Percentiles rank a stretch among this genome's conserved stretches.
Evolutionary conservation across 2,113 vertebrate species (phyloP).

Genomic region (Ifrita kowaldi): DNA sequence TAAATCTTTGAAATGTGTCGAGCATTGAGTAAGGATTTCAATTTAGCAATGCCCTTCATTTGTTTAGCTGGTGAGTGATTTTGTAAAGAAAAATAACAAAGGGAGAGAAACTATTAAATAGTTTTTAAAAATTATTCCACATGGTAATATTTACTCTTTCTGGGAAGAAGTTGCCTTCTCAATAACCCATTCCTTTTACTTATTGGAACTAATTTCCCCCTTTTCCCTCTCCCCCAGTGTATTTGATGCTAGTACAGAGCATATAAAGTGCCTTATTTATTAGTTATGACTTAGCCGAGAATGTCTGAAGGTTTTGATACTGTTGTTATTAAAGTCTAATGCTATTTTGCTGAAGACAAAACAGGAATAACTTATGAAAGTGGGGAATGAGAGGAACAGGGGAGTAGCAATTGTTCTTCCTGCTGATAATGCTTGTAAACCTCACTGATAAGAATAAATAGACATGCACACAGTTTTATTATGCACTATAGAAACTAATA

Average conservation of each 20-base stretch:
- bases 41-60: not conserved
- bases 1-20: not conserved
- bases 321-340: not conserved
- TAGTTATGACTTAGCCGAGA: not conserved
- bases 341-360: slow-evolving; percentile 7
- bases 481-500: not conserved
- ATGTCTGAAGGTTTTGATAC: not conserved
- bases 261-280: not conserved
- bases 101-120: not conserved
- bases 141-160: not conserved
- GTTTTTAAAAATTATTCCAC: not conserved
- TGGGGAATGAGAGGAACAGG: not conserved
- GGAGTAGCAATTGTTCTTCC: not conserved
- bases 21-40: not conserved
- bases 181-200: not conserved
- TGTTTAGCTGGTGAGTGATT: not conserved
- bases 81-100: not conserved
- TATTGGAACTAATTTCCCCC: not conserved
- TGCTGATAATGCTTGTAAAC: not conserved
- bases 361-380: not conserved
- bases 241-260: not conserved
- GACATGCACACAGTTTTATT: not conserved
- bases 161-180: not conserved
- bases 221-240: not conserved
- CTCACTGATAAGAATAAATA: not conserved